Evolutionary conservation across 64 coral and sea anemone genomes (phyloP), one percentile per base, ranked within the genome.

Genomic region (Platygyra sinensis): DNA sequence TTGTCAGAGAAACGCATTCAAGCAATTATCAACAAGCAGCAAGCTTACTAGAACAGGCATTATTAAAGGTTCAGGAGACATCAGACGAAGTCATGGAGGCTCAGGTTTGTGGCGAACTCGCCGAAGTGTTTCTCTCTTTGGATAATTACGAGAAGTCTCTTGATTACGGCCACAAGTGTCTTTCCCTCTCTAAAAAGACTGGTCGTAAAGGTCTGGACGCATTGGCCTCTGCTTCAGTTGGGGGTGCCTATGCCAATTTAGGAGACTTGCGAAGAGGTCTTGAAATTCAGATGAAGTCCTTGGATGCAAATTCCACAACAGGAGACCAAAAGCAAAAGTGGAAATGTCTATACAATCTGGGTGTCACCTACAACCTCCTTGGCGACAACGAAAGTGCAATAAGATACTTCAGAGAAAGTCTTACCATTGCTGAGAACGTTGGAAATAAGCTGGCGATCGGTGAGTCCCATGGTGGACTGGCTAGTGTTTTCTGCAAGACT

Each of bases 301-400:
- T 81, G 29, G 55, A 81, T 62, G 79, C 79, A 30, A 81, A 19
- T 81, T 81, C 79, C 19, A 81, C 79, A 30, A 81, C 79, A 9
- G 79, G 59, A 33, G 30, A 81, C 79, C 59, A 81, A 20, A 81
- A 62, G 59, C 79, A 81, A 81, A 81, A 62, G 79, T 81, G 79
- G 79, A 81, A 81, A 62, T 81, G 55, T 33, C 79, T 81, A 17
- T 30, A 62, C 28, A 64, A 67, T 22, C 60, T 83, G 30, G 80
- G 80, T 24, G 27, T 24, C 80, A 22, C 60, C 32, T 83, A 0
- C 9, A 65, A 0, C 6, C 60, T 24, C 30, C 60, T 83, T 67
- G 59, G 80, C 39, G 60, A 83, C 32, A 39, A 19, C 80, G 20
- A 32, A 67, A 27, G 4, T 24, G 80, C 80, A 1, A 83, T 42